A percentile compares a stretch with the other conserved stretches of the same genome.
Evolutionary conservation across 2,113 vertebrate species (phyloP).

Genomic region (Poeciliopsis prolifica): DNA sequence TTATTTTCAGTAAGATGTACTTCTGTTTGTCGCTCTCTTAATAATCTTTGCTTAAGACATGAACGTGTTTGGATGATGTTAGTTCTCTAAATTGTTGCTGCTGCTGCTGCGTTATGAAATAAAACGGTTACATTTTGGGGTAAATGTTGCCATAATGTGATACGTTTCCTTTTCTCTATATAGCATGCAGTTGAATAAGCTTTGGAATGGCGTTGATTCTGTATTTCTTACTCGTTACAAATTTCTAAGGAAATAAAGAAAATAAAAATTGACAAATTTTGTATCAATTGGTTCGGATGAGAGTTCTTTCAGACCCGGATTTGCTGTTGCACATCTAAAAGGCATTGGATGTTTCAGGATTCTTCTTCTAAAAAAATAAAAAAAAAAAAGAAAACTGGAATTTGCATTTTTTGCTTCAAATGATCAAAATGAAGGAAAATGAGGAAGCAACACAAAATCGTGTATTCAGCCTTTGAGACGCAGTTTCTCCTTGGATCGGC

Average conservation of each 20-base stretch:
- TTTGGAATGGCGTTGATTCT: slow-evolving; percentile 13
- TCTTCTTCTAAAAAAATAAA: too few relatives aligned
- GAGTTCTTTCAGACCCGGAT: not conserved
- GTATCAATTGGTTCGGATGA: not conserved
- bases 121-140: not conserved
- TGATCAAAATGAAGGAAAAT: too few relatives aligned
- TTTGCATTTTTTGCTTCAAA: too few relatives aligned
- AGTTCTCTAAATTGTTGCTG: not conserved
- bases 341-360: too few relatives aligned
- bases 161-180: slow-evolving; percentile 10
- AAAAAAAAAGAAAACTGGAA: too few relatives aligned
- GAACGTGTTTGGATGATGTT: not conserved
- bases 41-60: not conserved
- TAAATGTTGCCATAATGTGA: not conserved
- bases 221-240: slow-evolving; percentile 22
- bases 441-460: too few relatives aligned
- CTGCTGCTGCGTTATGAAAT: not conserved
- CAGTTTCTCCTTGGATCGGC: too few relatives aligned
- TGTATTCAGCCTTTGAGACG: too few relatives aligned
- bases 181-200: slow-evolving; percentile 12
- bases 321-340: too few relatives aligned
- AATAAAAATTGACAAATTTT: slow-evolving; percentile 15
- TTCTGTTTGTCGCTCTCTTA: not conserved
- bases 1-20: not conserved
- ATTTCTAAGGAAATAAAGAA: slow-evolving; percentile 66